Base-by-base conservation (phyloP, 2,888 invertebrate species). In the Melipona beecheii region DNA sequence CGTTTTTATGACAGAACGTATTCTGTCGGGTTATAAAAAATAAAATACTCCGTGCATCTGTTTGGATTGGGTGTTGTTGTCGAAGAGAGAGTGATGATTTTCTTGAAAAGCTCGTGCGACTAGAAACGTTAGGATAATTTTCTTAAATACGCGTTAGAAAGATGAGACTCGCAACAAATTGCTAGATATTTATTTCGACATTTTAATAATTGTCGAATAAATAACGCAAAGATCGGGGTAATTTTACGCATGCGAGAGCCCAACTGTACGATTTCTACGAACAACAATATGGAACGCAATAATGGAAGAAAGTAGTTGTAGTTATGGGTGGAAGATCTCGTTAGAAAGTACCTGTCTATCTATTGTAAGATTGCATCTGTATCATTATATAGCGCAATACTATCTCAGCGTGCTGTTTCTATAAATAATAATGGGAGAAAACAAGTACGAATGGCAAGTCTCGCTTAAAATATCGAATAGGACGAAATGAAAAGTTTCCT, bases 271-370 rank as follows among this genome's bases (percentile, higher is more conserved):
- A 43, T 43, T 43, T 43, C 43, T 43, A 43, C 9, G 11, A 43
- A 43, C 43, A 43, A 43, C 43, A 43, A 43, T 43, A 43, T 9
- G n/a, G 15, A 24, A 58, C 4, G 15, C 56, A 24, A 58, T 58
- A 58, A 58, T 58, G 5, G n/a, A 58, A n/a, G 56, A 58, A 58
- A 58, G 56, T n/a, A 15, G 56, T 56, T 9, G 15, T 13, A n/a
- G 5, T 15, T 13, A 15, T n/a, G 15, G 56, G n/a, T 58, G 56
- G 5, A 58, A n/a, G 56, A 58, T 58, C n/a, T 15, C 56, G 56
- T n/a, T 58, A 58, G 56, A 58, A 58, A 58, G 56, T 58, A 58
- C n/a, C n/a, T n/a, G n/a, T n/a, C n/a, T n/a, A n/a, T 58, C 56
- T 58, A 58, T 15, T n/a, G 56, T n/a, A 58, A 58, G 56, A 58